These are phyloP conservation scores for Caradrina kadenii DNA, from an alignment of 2,888 invertebrate genomes.

Conservation along the genomic window DNA sequence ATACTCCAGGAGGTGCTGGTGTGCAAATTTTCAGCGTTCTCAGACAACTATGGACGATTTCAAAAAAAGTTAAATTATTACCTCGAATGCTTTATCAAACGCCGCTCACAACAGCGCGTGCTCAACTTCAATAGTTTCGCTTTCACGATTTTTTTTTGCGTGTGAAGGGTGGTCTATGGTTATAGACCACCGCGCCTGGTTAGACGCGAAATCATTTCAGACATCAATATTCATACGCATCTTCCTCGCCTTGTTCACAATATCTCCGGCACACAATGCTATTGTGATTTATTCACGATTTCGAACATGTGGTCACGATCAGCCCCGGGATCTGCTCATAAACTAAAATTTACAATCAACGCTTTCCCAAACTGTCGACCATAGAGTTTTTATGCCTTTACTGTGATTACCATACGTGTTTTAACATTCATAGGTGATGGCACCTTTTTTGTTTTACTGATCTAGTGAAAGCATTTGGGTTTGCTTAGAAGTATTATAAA, in stretches of 20 bases:
- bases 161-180: not conserved
- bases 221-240: conserved; percentile 4
- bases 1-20: too few relatives aligned
- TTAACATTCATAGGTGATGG: conserved; percentile 52
- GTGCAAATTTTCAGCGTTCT: not conserved
- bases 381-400: conserved; percentile 48
- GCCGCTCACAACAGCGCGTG: not conserved
- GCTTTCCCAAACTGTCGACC: conserved; percentile 47
- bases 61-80: not conserved
- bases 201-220: conserved; percentile 7
- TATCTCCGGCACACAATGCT: not conserved
- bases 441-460: conserved; percentile 25
- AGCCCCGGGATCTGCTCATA: conserved; percentile 27
- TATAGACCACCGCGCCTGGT: not conserved
- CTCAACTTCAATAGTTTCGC: not conserved
- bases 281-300: conserved; percentile 44
- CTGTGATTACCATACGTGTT: conserved; percentile 54
- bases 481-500: not conserved
- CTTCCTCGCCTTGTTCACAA: not conserved
- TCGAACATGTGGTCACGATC: conserved; percentile 44
- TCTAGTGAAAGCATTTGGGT: conserved; percentile 14
- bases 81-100: not conserved
- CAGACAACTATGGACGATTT: not conserved
- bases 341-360: conserved; percentile 43
- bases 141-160: not conserved